These are phyloP conservation scores for Pectinophora gossypiella DNA, from an alignment of 1,140 invertebrate species.

Conservation along the genomic window DNA sequence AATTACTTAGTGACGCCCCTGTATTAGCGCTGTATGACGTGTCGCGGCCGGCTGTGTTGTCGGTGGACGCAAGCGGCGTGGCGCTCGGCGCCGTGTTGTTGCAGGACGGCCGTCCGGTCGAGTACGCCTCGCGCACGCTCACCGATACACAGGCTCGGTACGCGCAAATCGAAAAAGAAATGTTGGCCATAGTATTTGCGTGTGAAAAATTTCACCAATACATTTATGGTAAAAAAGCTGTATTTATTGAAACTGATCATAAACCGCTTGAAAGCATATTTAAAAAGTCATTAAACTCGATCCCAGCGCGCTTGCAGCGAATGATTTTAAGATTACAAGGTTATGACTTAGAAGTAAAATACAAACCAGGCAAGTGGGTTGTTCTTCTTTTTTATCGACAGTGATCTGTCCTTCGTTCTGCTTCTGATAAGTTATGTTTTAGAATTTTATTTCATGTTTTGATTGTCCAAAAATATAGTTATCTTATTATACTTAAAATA, in stretches of 20 bases:
- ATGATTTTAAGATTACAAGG: conserved; percentile 10
- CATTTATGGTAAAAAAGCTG: conserved; percentile 9
- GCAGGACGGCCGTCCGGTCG: conserved; percentile 26
- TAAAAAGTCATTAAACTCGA: conserved; percentile 47
- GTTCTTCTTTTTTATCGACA: too few species aligned
- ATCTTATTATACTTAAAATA: too few species aligned
- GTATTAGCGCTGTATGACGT: conserved; percentile 9
- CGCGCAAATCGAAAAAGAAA: conserved; percentile 48
- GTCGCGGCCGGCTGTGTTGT: background rate
- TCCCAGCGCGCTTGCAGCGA: conserved; percentile 36
- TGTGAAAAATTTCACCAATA: conserved; percentile 29
- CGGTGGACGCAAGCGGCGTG: conserved; percentile 5
- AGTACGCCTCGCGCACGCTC: conserved; percentile 41
- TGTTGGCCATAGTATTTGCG: conserved; percentile 33
- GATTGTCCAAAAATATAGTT: too few species aligned
- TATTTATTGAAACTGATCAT: conserved; percentile 61
- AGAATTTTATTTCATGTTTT: too few species aligned
- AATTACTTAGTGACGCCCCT: background rate
- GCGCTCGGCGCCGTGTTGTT: conserved; percentile 24
- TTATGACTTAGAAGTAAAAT: background rate
- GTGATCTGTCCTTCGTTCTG: too few species aligned
- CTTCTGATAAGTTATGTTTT: too few species aligned
- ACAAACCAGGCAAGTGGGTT: conserved; percentile 40
- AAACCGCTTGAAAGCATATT: conserved; percentile 56
- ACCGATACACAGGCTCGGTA: conserved; percentile 33